Evolutionary conservation across 1,140 invertebrate species (phyloP).

Genomic region (Eupristina koningsbergeri): DNA sequence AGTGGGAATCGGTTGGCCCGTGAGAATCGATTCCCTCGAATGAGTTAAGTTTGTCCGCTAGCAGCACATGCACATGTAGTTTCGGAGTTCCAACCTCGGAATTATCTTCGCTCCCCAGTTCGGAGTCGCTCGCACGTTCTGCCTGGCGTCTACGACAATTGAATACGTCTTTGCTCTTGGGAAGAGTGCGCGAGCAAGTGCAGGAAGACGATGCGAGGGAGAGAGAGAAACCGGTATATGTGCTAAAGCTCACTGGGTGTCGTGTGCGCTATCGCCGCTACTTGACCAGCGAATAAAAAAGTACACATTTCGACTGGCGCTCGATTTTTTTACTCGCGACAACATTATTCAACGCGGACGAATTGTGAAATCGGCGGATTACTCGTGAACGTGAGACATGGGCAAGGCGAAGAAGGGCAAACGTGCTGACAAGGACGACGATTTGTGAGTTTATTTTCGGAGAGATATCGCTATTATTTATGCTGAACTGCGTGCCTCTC

Average conservation of each 20-base stretch:
- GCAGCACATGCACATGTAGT: too few relatives aligned
- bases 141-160: background rate
- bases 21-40: background rate
- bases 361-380: constrained; percentile 48
- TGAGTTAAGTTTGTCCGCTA: too few relatives aligned
- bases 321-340: constrained; percentile 51
- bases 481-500: background rate
- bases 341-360: constrained; percentile 46
- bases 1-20: background rate
- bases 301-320: constrained; percentile 57
- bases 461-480: constrained; percentile 39
- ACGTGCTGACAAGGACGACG: constrained; percentile 77
- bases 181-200: background rate
- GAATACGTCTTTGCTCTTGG: background rate
- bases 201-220: background rate
- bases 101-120: background rate
- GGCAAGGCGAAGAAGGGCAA: constrained; percentile 82
- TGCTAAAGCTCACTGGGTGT: background rate
- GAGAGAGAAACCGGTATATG: background rate
- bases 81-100: too few relatives aligned
- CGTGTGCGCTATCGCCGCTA: background rate
- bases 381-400: constrained; percentile 70
- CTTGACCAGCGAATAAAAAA: constrained; percentile 10
- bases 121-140: background rate
- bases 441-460: constrained; percentile 74